phyloP scores from a whole-genome alignment of 2,113 vertebrate species.

The Dasyprocta punctata region DNA sequence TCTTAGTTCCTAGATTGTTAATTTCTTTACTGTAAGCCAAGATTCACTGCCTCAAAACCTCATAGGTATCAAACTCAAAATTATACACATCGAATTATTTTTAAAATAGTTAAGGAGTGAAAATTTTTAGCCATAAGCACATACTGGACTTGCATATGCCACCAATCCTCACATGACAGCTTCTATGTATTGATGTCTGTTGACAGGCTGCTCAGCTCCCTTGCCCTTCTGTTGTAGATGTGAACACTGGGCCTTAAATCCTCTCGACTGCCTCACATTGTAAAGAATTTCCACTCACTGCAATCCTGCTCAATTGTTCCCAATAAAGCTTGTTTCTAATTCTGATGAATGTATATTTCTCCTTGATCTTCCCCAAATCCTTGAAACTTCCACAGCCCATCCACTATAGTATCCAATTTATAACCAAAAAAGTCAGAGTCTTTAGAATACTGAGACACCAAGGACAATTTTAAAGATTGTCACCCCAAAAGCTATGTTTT shows the following conservation, averaged over 20 bases:
- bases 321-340: background rate
- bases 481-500: background rate
- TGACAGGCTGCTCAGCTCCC: background rate
- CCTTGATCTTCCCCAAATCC: background rate
- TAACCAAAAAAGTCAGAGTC: background rate
- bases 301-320: background rate
- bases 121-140: no score
- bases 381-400: background rate
- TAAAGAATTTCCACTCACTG: background rate
- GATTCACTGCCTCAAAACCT: background rate
- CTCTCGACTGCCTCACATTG: background rate
- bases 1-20: background rate
- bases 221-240: background rate
- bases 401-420: background rate
- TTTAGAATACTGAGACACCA: background rate
- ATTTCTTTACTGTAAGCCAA: background rate
- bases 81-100: background rate
- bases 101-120: background rate
- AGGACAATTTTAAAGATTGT: background rate
- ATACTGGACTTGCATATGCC: background rate
- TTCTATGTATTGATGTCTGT: background rate
- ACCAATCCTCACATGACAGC: background rate
- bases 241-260: background rate
- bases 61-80: background rate
- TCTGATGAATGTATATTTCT: background rate